Evolutionary conservation across 2,797 vertebrate species (phyloP), one percentile per base, ranked within the genome.

Genomic region (Microhierax caerulescens): DNA sequence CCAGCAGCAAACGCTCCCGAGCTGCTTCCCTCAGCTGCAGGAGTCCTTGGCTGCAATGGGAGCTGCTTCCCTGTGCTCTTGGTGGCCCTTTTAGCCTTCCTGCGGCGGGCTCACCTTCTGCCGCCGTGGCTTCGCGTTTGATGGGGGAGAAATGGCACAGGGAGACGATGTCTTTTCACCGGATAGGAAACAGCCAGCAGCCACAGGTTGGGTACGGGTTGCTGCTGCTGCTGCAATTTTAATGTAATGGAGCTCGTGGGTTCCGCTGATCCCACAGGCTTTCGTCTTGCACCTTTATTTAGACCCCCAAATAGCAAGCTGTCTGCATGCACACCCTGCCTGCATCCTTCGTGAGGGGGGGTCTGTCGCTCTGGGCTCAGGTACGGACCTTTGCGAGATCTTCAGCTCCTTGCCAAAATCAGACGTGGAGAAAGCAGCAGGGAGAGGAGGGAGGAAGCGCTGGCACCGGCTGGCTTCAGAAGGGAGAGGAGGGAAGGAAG

Each of bases 301-400:
- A 32, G 13, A 10, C 5, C 25, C 54, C 56, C 39, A 70, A 21
- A 65, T 5, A 9, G 36, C 27, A 18, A 15, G 24, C 24, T 34
- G 3, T 17, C 59, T 57, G 16, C 5, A 0, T 5, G 20, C 36
- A 22, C 24, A 21, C 43, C 57, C 70, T 68, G 70, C 34, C 50
- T 27, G 2, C 30, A 2, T 34, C 79, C 45, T n/a, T 54, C 51
- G 3, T 1, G 16, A 43, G 48, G 28, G 9, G 9, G 16, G 4
- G 12, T 27, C 20, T 21, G 1, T 1, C 59, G 48, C n/a, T 54
- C 70, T 3, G 0, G 43, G 70, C 48, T 88, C 0, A 0, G 30
- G 11, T 8, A 4, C 0, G 7, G 56, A 18, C 21, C 25, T 68
- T 60, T 24, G 7, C 43, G 57, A 3, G 11, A 7, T 20, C 60